Evolutionary conservation across 2,113 vertebrate species (phyloP), one percentile per base, ranked within the genome.

Genomic region (Lipophrys pholis): DNA sequence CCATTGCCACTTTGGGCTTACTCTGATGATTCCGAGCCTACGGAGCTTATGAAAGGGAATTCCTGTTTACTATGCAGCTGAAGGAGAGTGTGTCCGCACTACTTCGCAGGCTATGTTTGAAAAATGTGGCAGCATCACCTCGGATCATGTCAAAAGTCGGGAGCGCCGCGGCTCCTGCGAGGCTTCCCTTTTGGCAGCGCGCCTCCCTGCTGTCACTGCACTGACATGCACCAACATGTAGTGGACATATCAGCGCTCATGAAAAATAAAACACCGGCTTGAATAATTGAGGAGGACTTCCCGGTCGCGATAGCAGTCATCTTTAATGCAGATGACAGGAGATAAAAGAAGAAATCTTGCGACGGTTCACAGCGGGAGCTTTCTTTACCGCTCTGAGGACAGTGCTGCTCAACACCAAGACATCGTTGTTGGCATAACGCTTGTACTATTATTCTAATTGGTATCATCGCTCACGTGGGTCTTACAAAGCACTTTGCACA

Each of bases 221-320:
- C 69, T 51, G 52, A 77, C 80, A 62, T 35, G 46, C 45, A 40
- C 39, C 12, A 39, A 78, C 58, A 78, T 81, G 67, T 10, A 54
- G 42, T 40, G 80, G 35, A 80, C 75, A 76, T 84, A 85, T 82
- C 80, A 66, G 62, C 3, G 67, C 85, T 87, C 78, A 91, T 89
- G 48, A 85, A 90, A 89, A 83, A 85, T 83, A 77, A 76, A 90
- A 59, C 56, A 17, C 41, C 2, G 8, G 8, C 63, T 69, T 90
- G 65, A 88, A 89, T 87, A 82, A 87, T 87, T 86, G 21, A 89
- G 60, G 70, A 51, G 3, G 16, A 66, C 59, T 75, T 82, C 52
- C 60, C 48, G 69, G 66, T 69, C 57, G 63, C 67, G 60, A 51
- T 53, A 48, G 74, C 43, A 50, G 65, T 73, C 73, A 76, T 70